Conservation (phyloP, 2,113 vertebrate species). For the Anolis sagrei region DNA sequence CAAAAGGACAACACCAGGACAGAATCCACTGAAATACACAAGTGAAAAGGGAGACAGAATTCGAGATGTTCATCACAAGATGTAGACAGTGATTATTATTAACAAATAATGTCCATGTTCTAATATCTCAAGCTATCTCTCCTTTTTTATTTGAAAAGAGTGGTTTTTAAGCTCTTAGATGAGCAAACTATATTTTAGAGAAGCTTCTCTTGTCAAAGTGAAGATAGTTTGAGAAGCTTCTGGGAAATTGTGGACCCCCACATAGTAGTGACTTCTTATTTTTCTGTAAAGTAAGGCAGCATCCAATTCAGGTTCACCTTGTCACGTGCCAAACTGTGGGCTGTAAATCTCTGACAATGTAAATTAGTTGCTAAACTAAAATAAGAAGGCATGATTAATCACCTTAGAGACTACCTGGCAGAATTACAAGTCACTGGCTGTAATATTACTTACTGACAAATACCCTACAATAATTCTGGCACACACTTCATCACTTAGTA, state of each 20-base stretch:
- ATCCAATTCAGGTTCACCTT: slow-evolving; percentile 63
- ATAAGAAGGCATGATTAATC: slow-evolving; percentile 69
- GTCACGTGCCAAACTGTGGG: slow-evolving; percentile 60
- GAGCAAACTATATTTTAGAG: too few species aligned
- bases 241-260: not conserved
- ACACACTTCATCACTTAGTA: slow-evolving; percentile 20
- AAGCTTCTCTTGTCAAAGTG: too few species aligned
- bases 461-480: slow-evolving; percentile 38
- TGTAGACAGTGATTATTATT: too few species aligned
- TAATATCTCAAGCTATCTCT: too few species aligned
- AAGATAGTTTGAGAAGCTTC: not conserved
- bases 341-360: slow-evolving; percentile 65
- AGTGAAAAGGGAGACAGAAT: too few species aligned
- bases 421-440: slow-evolving; percentile 46
- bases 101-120: too few species aligned
- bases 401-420: slow-evolving; percentile 56
- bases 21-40: too few species aligned
- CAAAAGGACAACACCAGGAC: too few species aligned
- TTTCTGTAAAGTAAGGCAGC: slow-evolving; percentile 38
- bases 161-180: too few species aligned
- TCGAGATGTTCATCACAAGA: too few species aligned
- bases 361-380: slow-evolving; percentile 73
- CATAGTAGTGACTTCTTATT: not conserved
- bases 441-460: slow-evolving; percentile 44
- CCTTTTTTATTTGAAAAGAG: too few species aligned